phyloP scores from a whole-genome alignment of 2,113 vertebrate species.

The Nannobrachium achirus region DNA sequence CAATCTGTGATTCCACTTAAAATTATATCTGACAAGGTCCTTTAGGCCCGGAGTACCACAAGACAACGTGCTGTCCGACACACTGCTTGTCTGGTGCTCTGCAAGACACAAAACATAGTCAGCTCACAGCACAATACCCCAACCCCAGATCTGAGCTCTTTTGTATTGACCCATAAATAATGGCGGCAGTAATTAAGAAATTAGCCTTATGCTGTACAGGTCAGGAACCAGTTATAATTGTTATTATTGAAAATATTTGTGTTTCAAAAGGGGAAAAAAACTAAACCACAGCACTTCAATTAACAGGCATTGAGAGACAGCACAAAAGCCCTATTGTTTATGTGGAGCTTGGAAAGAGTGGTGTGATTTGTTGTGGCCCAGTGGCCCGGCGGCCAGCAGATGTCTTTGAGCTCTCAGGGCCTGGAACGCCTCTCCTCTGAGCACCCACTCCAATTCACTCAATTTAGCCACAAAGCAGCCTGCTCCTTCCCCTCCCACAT shows the following conservation, averaged over 20 bases:
- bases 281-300: slow-evolving; percentile 70
- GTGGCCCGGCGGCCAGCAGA: slow-evolving; percentile 68
- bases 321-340: slow-evolving; percentile 79
- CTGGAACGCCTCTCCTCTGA: slow-evolving; percentile 69
- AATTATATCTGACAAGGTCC: slow-evolving; percentile 34
- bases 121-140: slow-evolving; percentile 51
- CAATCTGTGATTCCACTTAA: not conserved
- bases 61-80: slow-evolving; percentile 35
- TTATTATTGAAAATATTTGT: slow-evolving; percentile 61
- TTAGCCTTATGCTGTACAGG: slow-evolving; percentile 75
- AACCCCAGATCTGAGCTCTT: slow-evolving; percentile 45
- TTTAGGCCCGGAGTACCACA: slow-evolving; percentile 6
- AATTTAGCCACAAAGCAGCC: slow-evolving; percentile 78
- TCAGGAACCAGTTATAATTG: slow-evolving; percentile 75
- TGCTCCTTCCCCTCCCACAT: slow-evolving; percentile 63
- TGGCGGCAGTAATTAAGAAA: slow-evolving; percentile 77
- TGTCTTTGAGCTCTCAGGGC: slow-evolving; percentile 65
- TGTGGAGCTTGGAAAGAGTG: slow-evolving; percentile 64
- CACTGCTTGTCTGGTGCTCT: slow-evolving; percentile 34
- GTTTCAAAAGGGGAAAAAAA: slow-evolving; percentile 57
- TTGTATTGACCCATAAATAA: slow-evolving; percentile 65
- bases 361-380: slow-evolving; percentile 67
- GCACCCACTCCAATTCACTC: slow-evolving; percentile 75
- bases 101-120: slow-evolving; percentile 61
- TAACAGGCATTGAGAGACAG: slow-evolving; percentile 69